These are phyloP conservation scores for Clytia hemisphaerica DNA, from an alignment of 30 jellyfish, hydroid and myxozoan genomes.

Conservation along the genomic window DNA sequence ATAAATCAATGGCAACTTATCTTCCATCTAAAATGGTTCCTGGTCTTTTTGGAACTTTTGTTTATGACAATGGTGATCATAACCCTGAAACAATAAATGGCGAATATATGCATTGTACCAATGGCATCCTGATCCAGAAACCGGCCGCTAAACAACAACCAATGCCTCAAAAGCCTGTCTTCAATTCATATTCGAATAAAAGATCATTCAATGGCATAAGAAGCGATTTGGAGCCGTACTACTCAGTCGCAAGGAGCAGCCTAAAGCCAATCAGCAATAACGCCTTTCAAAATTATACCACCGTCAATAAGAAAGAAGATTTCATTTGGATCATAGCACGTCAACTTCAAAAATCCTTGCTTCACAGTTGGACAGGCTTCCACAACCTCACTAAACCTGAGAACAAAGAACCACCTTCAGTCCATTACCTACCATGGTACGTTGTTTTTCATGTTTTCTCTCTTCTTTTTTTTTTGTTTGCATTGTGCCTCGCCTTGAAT, in stretches of 20 bases:
- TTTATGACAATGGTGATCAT: slow-evolving; percentile 27
- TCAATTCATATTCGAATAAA: neutral
- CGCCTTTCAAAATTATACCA: neutral
- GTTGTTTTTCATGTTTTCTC: too few relatives aligned
- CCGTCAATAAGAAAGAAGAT: neutral
- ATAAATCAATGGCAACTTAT: neutral
- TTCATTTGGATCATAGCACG: neutral
- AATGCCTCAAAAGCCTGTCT: neutral
- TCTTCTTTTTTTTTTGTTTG: too few relatives aligned
- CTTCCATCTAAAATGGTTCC: neutral
- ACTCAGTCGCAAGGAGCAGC: neutral
- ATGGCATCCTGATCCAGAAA: slow-evolving; percentile 17
- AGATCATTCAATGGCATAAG: neutral
- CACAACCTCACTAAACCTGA: neutral
- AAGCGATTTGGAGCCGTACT: slow-evolving; percentile 1
- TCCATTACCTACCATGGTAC: too few relatives aligned
- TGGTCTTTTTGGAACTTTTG: slow-evolving; percentile 22
- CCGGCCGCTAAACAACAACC: neutral
- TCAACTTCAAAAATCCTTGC: neutral
- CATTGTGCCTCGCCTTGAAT: too few relatives aligned
- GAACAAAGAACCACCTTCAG: neutral
- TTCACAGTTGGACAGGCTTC: slow-evolving; percentile 27
- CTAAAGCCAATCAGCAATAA: neutral
- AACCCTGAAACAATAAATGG: slow-evolving; percentile 38
- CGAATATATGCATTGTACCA: slow-evolving; percentile 25